Evolutionary conservation across 2,797 vertebrate genomes (phyloP).

Genomic region (Channa striata): DNA sequence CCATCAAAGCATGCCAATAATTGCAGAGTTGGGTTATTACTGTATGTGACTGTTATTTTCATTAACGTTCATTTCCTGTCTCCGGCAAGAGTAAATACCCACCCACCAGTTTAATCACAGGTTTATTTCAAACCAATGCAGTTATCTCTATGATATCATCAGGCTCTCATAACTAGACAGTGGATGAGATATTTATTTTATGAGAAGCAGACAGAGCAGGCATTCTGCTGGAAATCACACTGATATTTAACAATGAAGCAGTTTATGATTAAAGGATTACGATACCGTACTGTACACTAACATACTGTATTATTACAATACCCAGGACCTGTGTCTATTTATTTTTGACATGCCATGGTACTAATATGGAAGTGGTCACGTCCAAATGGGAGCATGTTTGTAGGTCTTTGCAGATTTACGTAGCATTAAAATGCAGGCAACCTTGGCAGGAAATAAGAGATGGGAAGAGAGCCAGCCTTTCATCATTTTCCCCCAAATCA

Average conservation of each 20-base stretch:
- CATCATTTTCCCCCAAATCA: slow-evolving; percentile 87
- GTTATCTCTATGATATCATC: slow-evolving; percentile 90
- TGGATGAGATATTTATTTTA: slow-evolving; percentile 60
- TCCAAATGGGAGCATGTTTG: slow-evolving; percentile 66
- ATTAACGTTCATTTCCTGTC: slow-evolving; percentile 93
- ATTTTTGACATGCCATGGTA: slow-evolving; percentile 41
- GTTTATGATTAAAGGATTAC: slow-evolving; percentile 13
- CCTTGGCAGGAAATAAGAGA: slow-evolving; percentile 83
- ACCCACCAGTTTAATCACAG: slow-evolving; percentile 92
- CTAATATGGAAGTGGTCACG: slow-evolving; percentile 57
- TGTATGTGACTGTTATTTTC: slow-evolving; percentile 91
- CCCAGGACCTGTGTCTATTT: slow-evolving; percentile 6
- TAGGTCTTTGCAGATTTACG: slow-evolving; percentile 78
- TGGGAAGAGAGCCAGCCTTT: slow-evolving; percentile 81
- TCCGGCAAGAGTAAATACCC: slow-evolving; percentile 88
- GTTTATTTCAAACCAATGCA: slow-evolving; percentile 89
- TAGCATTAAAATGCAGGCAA: slow-evolving; percentile 82
- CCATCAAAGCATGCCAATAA: slow-evolving; percentile 85
- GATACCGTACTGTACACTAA: neutral
- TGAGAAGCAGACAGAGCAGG: slow-evolving; percentile 51
- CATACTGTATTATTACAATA: slow-evolving; percentile 28
- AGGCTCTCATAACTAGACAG: slow-evolving; percentile 65
- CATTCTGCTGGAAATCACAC: slow-evolving; percentile 31
- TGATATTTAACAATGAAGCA: slow-evolving; percentile 27
- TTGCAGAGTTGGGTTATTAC: slow-evolving; percentile 86